Evolutionary conservation across 37 sponge, comb jelly and placozoan species (phyloP), one percentile per base, ranked within the genome.

Genomic region (Dysidea cf. avara): DNA sequence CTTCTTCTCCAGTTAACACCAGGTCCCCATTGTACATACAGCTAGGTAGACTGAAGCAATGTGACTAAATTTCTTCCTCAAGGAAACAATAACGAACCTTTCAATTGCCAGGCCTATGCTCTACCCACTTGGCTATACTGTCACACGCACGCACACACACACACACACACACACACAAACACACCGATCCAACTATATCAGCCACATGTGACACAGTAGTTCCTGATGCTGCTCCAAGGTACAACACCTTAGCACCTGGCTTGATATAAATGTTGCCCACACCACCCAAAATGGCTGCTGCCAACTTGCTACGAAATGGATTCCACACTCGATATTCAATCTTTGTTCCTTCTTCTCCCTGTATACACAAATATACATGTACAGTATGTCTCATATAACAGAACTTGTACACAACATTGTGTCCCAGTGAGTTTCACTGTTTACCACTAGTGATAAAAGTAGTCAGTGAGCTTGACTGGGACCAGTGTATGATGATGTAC

Each of bases 251-350:
- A 28, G 85, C 50, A 0, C 99, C 99, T 17, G 99, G 99, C 33
- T 81, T 82, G 29, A 97, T 97, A 82, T 97, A 82, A 25, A 97
- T 97, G 37, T 91, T 78, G 40, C 88, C 89, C 0, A 97, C 87
- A 43, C 99, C 99, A 39, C 99, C 99, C 28, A 97, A 31, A 39
- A 97, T 97, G 57, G 99, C 99, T 0, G 99, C 99, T 18, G 96
- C 96, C 50, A 97, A 72, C 63, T 97, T 97, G 43, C 96, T 96
- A 9, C 99, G 74, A 66, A 97, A 97, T 1, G 95, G 99, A 48
- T 97, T 97, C 99, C 99, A 97, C 65, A 97, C 99, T 37, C 95
- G 80, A 57, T 97, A 97, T 71, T 97, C 99, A 0, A 89, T 75
- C 71, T 97, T 97, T 20, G 32, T 76, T 38, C 37, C 56, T 4